Conservation (phyloP, 2,888 invertebrate species). For the Apoda limacodes region DNA sequence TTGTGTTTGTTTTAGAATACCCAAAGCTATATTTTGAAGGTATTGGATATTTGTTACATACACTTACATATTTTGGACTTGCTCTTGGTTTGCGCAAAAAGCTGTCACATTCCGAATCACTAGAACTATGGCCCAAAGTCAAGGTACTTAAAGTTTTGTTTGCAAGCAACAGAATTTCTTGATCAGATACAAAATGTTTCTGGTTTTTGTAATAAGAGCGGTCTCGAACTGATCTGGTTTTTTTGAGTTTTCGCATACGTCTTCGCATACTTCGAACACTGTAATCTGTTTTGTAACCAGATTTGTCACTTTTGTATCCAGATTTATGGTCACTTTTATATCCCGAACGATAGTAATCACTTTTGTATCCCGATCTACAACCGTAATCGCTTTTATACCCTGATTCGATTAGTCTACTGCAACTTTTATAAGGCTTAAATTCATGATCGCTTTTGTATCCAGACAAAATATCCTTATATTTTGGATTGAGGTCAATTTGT, state of each 20-base stretch:
- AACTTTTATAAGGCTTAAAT: slow-evolving; percentile 62
- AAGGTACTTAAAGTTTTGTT: slow-evolving; percentile 65
- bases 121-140: slow-evolving; percentile 68
- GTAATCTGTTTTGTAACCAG: slow-evolving; percentile 71
- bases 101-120: slow-evolving; percentile 61
- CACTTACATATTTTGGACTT: slow-evolving; percentile 59
- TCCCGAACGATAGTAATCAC: slow-evolving; percentile 64
- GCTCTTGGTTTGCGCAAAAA: slow-evolving; percentile 48
- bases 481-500: slow-evolving; percentile 73
- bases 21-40: slow-evolving; percentile 50
- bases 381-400: slow-evolving; percentile 74
- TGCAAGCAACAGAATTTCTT: slow-evolving; percentile 69
- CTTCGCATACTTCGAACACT: slow-evolving; percentile 62
- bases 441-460: slow-evolving; percentile 73
- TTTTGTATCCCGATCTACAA: slow-evolving; percentile 62
- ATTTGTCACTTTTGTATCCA: slow-evolving; percentile 72
- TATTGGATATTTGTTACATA: slow-evolving; percentile 53
- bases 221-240: slow-evolving; percentile 61
- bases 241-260: slow-evolving; percentile 60
- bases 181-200: slow-evolving; percentile 68
- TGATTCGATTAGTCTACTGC: slow-evolving; percentile 64
- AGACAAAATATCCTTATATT: slow-evolving; percentile 70
- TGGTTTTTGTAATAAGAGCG: slow-evolving; percentile 65
- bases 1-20: slow-evolving; percentile 47
- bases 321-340: slow-evolving; percentile 73